These are phyloP conservation scores for Diacarnus erythraeanus DNA, from an alignment of 37 sponge, comb jelly and placozoan genomes.

Conservation along the genomic window DNA sequence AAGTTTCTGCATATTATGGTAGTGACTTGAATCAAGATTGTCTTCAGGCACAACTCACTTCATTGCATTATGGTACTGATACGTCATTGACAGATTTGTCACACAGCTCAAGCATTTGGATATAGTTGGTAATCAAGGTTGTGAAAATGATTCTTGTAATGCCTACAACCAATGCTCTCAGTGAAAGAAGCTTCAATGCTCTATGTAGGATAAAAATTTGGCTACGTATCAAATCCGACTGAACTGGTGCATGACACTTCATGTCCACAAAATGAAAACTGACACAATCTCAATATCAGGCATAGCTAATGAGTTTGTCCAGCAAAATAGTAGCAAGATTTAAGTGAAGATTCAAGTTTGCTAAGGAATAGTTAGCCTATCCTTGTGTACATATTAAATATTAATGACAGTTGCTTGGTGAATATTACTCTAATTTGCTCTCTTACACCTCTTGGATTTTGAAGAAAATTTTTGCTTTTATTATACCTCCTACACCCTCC, in stretches of 20 bases:
- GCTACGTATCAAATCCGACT: conserved; percentile 49
- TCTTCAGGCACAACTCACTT: conserved; percentile 35
- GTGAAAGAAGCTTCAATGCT: conserved; percentile 54
- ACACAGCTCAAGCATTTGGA: conserved; percentile 13
- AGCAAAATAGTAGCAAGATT: not conserved
- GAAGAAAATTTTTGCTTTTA: too few relatives aligned
- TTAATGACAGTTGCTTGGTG: too few relatives aligned
- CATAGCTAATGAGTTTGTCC: conserved; percentile 53
- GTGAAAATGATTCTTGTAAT: conserved; percentile 50
- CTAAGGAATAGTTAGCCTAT: too few relatives aligned
- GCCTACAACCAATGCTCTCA: conserved; percentile 61
- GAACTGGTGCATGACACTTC: conserved; percentile 45
- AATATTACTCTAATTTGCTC: too few relatives aligned
- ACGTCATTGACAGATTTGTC: conserved; percentile 17
- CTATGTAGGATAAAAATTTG: conserved; percentile 51
- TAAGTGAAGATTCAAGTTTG: too few relatives aligned
- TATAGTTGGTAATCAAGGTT: conserved; percentile 25
- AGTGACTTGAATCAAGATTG: conserved; percentile 15
- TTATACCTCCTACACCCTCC: too few relatives aligned
- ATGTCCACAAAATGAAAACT: conserved; percentile 58
- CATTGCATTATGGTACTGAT: not conserved
- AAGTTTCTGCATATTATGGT: conserved; percentile 29
- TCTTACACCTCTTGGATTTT: too few relatives aligned
- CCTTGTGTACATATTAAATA: too few relatives aligned
- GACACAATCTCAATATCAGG: conserved; percentile 10